Conservation (phyloP, 2,113 vertebrate genomes). For the Pseudorhombus dupliciocellatus region DNA sequence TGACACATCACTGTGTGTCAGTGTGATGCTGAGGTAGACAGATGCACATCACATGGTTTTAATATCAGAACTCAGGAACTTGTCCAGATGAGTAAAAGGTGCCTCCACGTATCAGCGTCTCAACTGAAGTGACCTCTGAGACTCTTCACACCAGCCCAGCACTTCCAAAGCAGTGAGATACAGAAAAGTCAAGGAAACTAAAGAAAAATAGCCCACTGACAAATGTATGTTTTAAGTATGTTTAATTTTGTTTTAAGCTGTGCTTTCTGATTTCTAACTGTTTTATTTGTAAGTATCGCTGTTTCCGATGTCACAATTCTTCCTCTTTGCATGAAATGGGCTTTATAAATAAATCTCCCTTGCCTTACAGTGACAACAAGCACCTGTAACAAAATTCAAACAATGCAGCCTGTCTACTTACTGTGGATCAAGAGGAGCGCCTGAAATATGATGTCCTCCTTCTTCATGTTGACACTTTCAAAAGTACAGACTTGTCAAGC, state of each 20-base stretch:
- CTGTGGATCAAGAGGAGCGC: slow-evolving; percentile 61
- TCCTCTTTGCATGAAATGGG: too few relatives aligned
- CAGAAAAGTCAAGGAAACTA: neutral
- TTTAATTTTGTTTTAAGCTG: too few relatives aligned
- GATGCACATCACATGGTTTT: neutral
- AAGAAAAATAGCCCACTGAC: neutral
- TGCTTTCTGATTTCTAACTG: neutral
- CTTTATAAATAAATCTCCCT: too few relatives aligned
- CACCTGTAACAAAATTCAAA: slow-evolving; percentile 1
- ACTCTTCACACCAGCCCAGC: neutral
- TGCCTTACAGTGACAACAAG: neutral
- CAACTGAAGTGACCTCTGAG: neutral
- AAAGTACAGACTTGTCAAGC: neutral
- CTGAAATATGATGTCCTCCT: slow-evolving; percentile 42
- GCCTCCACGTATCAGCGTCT: neutral
- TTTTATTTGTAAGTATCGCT: neutral
- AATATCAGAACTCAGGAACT: neutral
- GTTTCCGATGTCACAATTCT: too few relatives aligned
- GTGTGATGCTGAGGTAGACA: neutral
- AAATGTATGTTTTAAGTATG: too few relatives aligned
- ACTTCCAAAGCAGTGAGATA: neutral
- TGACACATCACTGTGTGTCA: neutral
- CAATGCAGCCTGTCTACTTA: slow-evolving; percentile 45
- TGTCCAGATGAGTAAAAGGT: neutral
- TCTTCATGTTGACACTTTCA: slow-evolving; percentile 43